Base-by-base conservation (phyloP, 2,888 invertebrate genomes). In the Chirona hameri region DNA sequence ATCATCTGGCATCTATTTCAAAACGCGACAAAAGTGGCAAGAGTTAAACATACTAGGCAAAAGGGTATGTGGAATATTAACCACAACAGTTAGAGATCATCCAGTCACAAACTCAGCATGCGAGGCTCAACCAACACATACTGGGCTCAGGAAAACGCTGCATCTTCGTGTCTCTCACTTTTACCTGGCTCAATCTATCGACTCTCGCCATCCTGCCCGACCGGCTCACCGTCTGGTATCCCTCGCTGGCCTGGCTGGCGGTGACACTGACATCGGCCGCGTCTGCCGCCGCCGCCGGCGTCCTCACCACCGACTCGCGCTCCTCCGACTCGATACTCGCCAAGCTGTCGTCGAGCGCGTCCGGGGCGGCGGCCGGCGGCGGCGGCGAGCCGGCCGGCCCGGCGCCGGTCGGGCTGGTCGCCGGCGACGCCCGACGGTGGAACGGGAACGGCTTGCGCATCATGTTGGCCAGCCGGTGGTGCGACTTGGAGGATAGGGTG, bases 361-460 rank as follows among this genome's bases (percentile, higher is more conserved):
- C 52, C 57, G 79, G 15, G 76, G 52, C 31, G 57, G 21, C 31
- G 72, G 80, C 46, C 76, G 55, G 52, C 76, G 55, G 52, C 12
- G 81, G 31, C 57, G 83, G 55, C 83, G 81, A 65, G 3, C 46
- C 60, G 15, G 57, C 48, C 46, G n/a, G 82, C 10, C 81, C 52
- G 72, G 79, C 31, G 31, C 79, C 72, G 46, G 79, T 15, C 72
- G 29, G 48, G 60, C 83, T 29, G 39, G 76, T 4, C 24, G 76
- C 39, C 24, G 76, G 76, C 39, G 76, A 76, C 39, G 24, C 7
- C 29, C 84, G 76, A 27, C 92, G 91, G 85, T 92, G 90, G 88
- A 93, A 93, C 72, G 93, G 90, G 88, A 93, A 93, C 72, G 93
- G 93, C 86, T 92, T 90, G 85, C 91, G 90, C 86, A 93, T 90